These are phyloP conservation scores for Samia ricini DNA, from an alignment of 1,140 invertebrate genomes.

Conservation along the genomic window DNA sequence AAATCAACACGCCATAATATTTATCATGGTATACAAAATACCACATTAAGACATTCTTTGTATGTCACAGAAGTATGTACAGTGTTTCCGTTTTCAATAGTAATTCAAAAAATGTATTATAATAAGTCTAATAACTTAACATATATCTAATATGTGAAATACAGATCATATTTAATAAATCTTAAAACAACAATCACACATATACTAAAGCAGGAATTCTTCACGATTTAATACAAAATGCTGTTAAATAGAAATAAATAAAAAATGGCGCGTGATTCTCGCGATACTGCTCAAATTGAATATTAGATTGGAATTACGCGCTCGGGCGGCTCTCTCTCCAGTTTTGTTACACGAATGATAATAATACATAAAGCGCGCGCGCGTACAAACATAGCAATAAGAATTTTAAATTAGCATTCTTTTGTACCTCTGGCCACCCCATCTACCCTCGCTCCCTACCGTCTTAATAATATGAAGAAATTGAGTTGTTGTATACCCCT, in stretches of 20 bases:
- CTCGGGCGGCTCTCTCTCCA: constrained; percentile 59
- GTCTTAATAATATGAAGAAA: constrained; percentile 74
- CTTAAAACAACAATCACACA: not conserved
- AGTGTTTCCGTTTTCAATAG: no score
- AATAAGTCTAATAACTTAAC: no score
- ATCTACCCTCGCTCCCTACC: constrained; percentile 51
- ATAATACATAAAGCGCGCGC: constrained; percentile 66
- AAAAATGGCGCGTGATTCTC: constrained; percentile 53
- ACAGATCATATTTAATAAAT: not conserved
- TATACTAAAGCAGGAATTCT: not conserved
- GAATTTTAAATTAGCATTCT: constrained; percentile 77
- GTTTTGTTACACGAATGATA: constrained; percentile 64
- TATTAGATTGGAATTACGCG: constrained; percentile 76
- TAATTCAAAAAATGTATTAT: no score
- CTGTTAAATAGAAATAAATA: constrained; percentile 54
- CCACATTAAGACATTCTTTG: no score
- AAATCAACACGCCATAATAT: no score
- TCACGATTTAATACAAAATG: not conserved
- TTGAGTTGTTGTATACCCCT: constrained; percentile 76
- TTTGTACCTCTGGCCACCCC: constrained; percentile 65
- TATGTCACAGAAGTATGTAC: no score
- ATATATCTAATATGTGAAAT: not conserved
- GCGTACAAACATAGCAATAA: constrained; percentile 71
- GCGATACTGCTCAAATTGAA: constrained; percentile 70
- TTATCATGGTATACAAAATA: no score